Base-by-base conservation (phyloP, 2,888 invertebrate species). In the Lasioglossum malachurum region DNA sequence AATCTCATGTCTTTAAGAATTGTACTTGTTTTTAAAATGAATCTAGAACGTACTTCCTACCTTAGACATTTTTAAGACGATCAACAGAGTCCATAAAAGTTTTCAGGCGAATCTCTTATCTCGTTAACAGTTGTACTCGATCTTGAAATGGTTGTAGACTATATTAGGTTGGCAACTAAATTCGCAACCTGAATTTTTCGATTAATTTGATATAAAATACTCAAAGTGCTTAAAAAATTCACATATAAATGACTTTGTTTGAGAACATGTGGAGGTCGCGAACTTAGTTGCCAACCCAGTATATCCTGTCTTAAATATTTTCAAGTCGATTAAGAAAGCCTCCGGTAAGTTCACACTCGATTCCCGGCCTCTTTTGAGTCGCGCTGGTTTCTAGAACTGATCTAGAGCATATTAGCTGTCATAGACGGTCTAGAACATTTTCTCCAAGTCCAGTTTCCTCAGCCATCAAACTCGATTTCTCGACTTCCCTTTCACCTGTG, bases 401-500 rank as follows among this genome's bases (percentile, higher is more conserved):
- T 31, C 60, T 4, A 2, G 60, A 60, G 60, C 27, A 64, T 2
- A 16, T 31, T 64, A 16, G 16, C 64, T 64, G 64, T 31, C 64
- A 27, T 16, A 16, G 31, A 35, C 19, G 19, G 35, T 8, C 19
- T 23, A 23, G 35, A 67, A 16, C 5, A 72, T 72, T n/a, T 41
- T 27, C 72, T 44, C 10, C 67, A 0, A 27, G 57, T 75, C 57
- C 53, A 41, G 69, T 46, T 71, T 69, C 49, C 19, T 71, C 19
- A 64, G 49, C 31, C 16, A 7, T n/a, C 31, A 16, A n/a, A n/a
- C 31, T 38, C 31, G 64, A 76, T 38, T 44, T 31, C 46, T 38
- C 38, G 64, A 46, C 31, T 57, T 82, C 53, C 73, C 82, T 78
- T 82, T 81, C 83, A 86, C 76, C 74, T 88, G 85, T 78, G 57